These are phyloP conservation scores for Lithobates pipiens DNA, from an alignment of 2,797 vertebrate species.

Conservation along the genomic window DNA sequence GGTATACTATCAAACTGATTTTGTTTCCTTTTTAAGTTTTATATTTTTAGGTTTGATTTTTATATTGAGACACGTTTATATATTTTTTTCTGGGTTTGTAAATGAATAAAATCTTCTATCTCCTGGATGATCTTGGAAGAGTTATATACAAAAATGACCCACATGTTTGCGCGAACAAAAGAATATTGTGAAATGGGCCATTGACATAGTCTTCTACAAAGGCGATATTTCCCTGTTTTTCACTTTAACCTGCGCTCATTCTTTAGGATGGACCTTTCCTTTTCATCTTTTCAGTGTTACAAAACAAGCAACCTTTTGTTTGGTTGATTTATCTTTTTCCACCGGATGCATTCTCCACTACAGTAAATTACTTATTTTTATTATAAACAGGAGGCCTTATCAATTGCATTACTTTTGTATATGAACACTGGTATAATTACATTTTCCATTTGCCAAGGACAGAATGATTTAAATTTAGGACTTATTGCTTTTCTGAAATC, in stretches of 20 bases:
- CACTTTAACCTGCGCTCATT: neutral
- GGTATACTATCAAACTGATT: too few species aligned
- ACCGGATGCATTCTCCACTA: neutral
- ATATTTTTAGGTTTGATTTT: too few species aligned
- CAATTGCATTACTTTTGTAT: neutral
- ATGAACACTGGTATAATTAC: neutral
- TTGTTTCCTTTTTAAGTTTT: too few species aligned
- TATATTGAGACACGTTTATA: neutral
- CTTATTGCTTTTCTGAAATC: too few species aligned
- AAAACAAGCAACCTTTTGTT: conserved; percentile 4
- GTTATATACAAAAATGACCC: neutral
- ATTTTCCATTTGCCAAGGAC: neutral
- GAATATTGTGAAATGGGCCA: neutral
- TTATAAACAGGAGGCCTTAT: neutral
- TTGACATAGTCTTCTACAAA: neutral
- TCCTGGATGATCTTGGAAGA: neutral
- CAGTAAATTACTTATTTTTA: neutral
- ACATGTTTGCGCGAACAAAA: neutral
- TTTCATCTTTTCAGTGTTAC: neutral
- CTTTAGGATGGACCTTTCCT: neutral
- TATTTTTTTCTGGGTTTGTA: neutral
- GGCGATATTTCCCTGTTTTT: neutral
- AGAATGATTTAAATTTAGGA: too few species aligned
- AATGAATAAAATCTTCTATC: neutral
- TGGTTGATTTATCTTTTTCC: neutral